These are phyloP conservation scores for Lathronympha strigana DNA, from an alignment of 2,888 invertebrate species.

Conservation along the genomic window DNA sequence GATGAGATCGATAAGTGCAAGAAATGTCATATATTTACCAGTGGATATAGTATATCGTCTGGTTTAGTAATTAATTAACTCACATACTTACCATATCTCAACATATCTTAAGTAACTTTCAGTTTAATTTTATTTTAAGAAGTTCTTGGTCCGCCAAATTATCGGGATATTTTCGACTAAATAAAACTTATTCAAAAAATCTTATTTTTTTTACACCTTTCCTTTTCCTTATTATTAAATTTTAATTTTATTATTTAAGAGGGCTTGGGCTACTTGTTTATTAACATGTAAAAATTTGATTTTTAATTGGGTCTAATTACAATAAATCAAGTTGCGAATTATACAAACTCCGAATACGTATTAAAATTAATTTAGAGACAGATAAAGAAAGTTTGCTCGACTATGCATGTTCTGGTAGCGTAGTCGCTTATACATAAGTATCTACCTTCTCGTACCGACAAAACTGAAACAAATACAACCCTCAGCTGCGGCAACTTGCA, in stretches of 20 bases:
- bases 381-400: slow-evolving; percentile 12
- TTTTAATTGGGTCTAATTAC: neutral
- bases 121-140: neutral
- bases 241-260: slow-evolving; percentile 12
- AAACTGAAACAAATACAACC: neutral
- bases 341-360: neutral
- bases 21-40: no score
- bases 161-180: neutral
- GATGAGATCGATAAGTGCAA: no score
- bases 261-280: no score
- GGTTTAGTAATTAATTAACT: neutral
- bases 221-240: neutral
- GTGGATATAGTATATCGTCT: no score
- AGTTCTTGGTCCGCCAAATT: neutral
- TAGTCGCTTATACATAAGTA: slow-evolving; percentile 22
- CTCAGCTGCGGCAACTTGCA: neutral
- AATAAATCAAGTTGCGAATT: neutral
- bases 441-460: slow-evolving; percentile 8
- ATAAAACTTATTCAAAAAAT: neutral
- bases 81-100: neutral
- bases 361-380: neutral
- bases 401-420: slow-evolving; percentile 28
- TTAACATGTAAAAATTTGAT: neutral
- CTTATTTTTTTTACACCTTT: slow-evolving; percentile 4
- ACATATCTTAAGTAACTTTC: neutral